Evolutionary conservation across 64 coral and sea anemone species (phyloP), one percentile per base, ranked within the genome.

Genomic region (Trachythela sp.): DNA sequence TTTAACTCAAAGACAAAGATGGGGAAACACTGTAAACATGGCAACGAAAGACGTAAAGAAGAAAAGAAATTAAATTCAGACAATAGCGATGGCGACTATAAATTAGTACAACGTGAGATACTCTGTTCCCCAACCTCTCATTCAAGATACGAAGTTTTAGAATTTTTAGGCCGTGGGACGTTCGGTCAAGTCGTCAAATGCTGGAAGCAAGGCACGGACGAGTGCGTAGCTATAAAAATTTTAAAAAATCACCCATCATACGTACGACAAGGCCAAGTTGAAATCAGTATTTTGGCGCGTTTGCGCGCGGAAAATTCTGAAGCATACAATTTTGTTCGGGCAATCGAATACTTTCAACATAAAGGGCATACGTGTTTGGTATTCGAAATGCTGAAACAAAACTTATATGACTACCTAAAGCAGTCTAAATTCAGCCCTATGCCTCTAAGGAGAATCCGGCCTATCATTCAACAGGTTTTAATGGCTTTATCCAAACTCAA

Each of bases 151-250:
- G 96, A 99, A 85, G 89, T 99, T 40, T 84, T 99, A 7, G 96
- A 99, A 41, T 99, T 99, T 77, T 91, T 99, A 17, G 96, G 96
- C n/a, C 96, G 96, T 33, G 96, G 96, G 27, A 99, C 96, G 4
- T 99, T 99, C 42, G 96, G 96, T 48, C 96, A 99, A 89, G 96
- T 99, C 24, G 86, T 99, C 32, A 99, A 99, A 89, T 99, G 96
- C 48, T 99, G 96, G 96, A 99, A 99, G 72, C 94, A 95, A 76
- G 96, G 96, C 83, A 95, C 96, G 2, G 94, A 99, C 84, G 96
- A 99, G 49, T 85, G 94, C 13, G 92, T 91, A 24, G 96, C 96
- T 14, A 99, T 99, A 49, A 99, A 99, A 88, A 95, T 99, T 72
- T 87, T 99, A 83, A 99, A 99, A 59, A 93, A 99, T 52, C 96